Conservation (phyloP, 2,888 invertebrate genomes). For the Odontocerum albicorne region DNA sequence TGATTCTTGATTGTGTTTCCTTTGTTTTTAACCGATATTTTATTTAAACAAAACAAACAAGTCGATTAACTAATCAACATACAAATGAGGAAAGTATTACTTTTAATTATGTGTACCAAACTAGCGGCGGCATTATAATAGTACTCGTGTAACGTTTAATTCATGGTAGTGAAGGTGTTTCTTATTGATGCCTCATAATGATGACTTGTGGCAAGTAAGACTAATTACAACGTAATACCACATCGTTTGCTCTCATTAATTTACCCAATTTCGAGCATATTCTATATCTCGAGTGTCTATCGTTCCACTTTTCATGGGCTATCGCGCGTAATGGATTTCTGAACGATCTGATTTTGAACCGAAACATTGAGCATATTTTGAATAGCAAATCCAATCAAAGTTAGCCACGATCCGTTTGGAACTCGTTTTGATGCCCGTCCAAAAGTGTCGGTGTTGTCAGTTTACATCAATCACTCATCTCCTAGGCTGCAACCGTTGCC, state of each 20-base stretch:
- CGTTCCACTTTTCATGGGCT: not conserved
- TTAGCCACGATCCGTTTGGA: not conserved
- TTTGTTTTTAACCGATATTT: too few relatives aligned
- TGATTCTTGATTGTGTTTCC: too few relatives aligned
- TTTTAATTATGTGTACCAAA: too few relatives aligned
- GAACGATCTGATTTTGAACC: not conserved
- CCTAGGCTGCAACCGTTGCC: not conserved
- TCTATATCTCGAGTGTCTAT: not conserved
- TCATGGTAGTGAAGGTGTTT: slow-evolving; percentile 17
- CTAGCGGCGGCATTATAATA: too few relatives aligned
- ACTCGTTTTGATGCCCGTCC: slow-evolving; percentile 4
- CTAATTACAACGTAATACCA: slow-evolving; percentile 1
- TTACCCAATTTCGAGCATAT: not conserved
- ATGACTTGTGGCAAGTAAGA: slow-evolving; percentile 1
- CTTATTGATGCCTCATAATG: slow-evolving; percentile 5
- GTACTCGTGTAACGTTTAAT: not conserved
- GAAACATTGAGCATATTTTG: not conserved
- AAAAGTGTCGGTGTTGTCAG: slow-evolving; percentile 4
- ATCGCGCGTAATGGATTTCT: not conserved
- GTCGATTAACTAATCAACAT: not conserved
- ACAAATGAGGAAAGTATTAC: too few relatives aligned
- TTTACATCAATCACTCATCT: slow-evolving; percentile 13
- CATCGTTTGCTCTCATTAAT: slow-evolving; percentile 1
- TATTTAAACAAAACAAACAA: slow-evolving; percentile 6
- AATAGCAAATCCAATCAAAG: slow-evolving; percentile 1